Base-by-base conservation (phyloP, 53 echinoderm and acorn worm genomes). In the Paracentrotus lividus region DNA sequence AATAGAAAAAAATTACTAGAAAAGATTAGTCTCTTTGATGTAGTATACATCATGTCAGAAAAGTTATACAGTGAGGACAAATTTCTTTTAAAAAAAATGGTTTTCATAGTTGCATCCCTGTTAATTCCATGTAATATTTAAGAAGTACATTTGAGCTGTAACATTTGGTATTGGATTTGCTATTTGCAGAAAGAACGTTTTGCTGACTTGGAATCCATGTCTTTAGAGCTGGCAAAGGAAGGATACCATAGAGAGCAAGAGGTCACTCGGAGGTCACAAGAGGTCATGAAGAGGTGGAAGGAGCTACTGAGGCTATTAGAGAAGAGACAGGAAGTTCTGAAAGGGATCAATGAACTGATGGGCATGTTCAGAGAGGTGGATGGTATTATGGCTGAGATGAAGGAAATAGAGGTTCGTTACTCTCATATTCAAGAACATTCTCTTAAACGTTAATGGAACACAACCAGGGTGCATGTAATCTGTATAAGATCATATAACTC, bases 341-440 rank as follows among this genome's bases (percentile, higher is more conserved):
- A 96, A 65, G 97, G 97, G 58, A 92, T 98, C 89, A 95, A 94
- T 78, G 99, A 98, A 49, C 91, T 98, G 33, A 96, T 98, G 86
- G 97, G 97, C 18, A 90, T 98, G 93, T 96, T 97, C 40, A 94
- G 99, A 54, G 99, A 98, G 92, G 93, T 96, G 42, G 99, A 96
- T 86, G 95, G 95, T 34, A 93, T 98, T 61, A 94, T 93, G 57
- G 93, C 97, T 16, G 99, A 98, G 84, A 96, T 98, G 96, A 96
- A 94, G 24, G 96, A 96, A 67, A 94, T 97, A 49, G 90, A 97
- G 97, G 99, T 98, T 88, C 34, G 56, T 47, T 69, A n/a, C 26
- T 42, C 12, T 57, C 0, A 20, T 4, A n/a, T n/a, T n/a, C n/a
- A n/a, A n/a, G n/a, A n/a, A n/a, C n/a, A n/a, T n/a, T n/a, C n/a